phyloP scores from a whole-genome alignment of 2,113 vertebrate genomes.

The Castor canadensis region DNA sequence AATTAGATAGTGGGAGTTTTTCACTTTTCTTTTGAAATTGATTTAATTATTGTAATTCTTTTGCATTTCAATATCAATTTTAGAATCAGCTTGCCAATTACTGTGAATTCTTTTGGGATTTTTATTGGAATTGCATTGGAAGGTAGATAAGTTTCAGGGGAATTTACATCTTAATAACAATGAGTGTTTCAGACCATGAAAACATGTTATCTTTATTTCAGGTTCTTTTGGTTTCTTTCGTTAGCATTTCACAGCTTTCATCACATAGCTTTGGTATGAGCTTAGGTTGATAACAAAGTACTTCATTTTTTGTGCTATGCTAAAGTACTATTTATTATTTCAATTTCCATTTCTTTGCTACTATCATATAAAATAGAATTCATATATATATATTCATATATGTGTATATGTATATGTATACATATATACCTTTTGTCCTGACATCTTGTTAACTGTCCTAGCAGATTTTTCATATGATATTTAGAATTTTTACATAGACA shows the following conservation, averaged over 20 bases:
- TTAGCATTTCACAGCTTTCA: not conserved
- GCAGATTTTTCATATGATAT: not conserved
- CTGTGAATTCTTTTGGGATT: not conserved
- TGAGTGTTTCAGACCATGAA: not conserved
- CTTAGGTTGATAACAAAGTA: not conserved
- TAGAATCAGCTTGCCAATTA: not conserved
- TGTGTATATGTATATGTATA: too few species aligned
- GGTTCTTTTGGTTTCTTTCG: not conserved
- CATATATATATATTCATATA: too few species aligned
- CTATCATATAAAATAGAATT: not conserved
- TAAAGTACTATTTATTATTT: not conserved
- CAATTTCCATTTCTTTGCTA: not conserved
- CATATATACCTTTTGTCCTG: not conserved
- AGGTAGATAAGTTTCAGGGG: not conserved
- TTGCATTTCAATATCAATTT: not conserved
- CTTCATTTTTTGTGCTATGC: not conserved
- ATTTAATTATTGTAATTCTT: not conserved
- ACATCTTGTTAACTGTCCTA: not conserved
- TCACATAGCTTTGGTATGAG: not conserved
- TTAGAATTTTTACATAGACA: not conserved
- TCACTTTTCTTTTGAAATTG: not conserved
- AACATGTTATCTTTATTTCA: not conserved
- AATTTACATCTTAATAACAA: not conserved
- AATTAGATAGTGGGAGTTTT: not conserved
- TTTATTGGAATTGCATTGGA: not conserved